Evolutionary conservation across 2,113 vertebrate genomes (phyloP).

Genomic region (Gallinago undulata): DNA sequence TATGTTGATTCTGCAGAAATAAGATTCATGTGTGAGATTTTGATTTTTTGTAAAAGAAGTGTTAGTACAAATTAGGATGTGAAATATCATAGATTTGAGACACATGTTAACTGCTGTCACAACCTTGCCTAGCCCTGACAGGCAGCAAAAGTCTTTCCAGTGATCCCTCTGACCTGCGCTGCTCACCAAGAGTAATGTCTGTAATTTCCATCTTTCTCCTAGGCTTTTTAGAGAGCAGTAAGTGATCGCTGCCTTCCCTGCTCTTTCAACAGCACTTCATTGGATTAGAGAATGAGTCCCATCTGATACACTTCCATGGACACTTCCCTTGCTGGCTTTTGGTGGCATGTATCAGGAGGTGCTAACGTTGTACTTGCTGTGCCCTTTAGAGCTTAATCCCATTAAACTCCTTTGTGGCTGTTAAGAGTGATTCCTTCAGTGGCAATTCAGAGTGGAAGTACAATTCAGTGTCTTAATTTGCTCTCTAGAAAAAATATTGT

Average conservation of each 20-base stretch:
- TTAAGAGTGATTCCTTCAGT: not conserved
- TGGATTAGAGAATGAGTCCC: not conserved
- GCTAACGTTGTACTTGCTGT: not conserved
- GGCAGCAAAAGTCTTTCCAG: not conserved
- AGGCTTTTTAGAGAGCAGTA: not conserved
- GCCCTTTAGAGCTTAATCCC: not conserved
- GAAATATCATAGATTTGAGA: not conserved
- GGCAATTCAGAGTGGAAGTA: not conserved
- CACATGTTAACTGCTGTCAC: not conserved
- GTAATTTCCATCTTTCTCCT: not conserved
- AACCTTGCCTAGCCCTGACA: not conserved
- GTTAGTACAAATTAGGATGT: not conserved
- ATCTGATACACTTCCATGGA: rapidly evolving
- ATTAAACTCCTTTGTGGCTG: not conserved
- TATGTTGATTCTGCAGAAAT: not conserved
- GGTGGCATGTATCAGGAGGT: rapidly evolving
- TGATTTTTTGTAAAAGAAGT: not conserved
- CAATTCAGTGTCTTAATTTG: not conserved
- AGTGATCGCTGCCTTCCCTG: not conserved
- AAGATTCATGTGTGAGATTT: not conserved
- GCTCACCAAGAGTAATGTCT: not conserved
- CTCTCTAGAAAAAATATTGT: not conserved
- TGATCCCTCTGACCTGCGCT: not conserved
- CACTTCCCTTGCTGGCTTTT: not conserved
- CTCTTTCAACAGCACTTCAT: not conserved